Base-by-base conservation (phyloP, 1,140 invertebrate genomes). In the Hypsibius dujardini region DNA sequence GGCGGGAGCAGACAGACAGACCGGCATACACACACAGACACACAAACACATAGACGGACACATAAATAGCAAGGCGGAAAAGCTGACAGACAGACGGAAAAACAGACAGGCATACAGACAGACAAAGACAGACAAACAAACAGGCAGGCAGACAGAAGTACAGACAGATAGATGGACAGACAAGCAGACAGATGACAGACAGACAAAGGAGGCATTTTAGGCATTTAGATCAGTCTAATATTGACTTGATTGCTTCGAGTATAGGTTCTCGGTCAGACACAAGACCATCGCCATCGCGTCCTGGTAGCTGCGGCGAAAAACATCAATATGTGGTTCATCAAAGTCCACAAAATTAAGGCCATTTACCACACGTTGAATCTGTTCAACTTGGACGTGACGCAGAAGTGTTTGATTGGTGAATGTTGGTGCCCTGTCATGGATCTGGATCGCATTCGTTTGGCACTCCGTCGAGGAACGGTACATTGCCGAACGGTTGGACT, bases 351-450 rank as follows among this genome's bases (percentile, higher is more conserved):
- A 81, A 86, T 87, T 76, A 85, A 85, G 75, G 85, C 86, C 1
- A 88, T 89, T 73, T 89, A 89, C 75, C 85, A 87, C 76, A 87
- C 85, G 14, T 77, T 89, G 59, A 89, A 89, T 79, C 81, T 87
- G 75, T 87, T 87, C 77, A 88, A 87, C 78, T 78, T 87, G 75
- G 87, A 89, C 77, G 85, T 87, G 15, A 87, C 86, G 0, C 84
- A 86, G 75, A 92, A 95, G 79, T 96, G 92, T 81, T 82, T 97
- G 73, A 98, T 99, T 77, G 95, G 93, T 46, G 96, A 99, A 82
- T 97, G 94, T 78, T 99, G 96, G 96, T 92, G 96, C 74, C 93
- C 96, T 0, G 85, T 91, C 0, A 79, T 88, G 46, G 92, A 96
- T 78, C 81, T 96, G 73, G 90, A 92, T 77, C 87, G 87, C 46